Percentiles rank a stretch among this genome's conserved stretches.
phyloP scores from a whole-genome alignment of 2,888 invertebrate genomes.

The Euplagia quadripunctaria region DNA sequence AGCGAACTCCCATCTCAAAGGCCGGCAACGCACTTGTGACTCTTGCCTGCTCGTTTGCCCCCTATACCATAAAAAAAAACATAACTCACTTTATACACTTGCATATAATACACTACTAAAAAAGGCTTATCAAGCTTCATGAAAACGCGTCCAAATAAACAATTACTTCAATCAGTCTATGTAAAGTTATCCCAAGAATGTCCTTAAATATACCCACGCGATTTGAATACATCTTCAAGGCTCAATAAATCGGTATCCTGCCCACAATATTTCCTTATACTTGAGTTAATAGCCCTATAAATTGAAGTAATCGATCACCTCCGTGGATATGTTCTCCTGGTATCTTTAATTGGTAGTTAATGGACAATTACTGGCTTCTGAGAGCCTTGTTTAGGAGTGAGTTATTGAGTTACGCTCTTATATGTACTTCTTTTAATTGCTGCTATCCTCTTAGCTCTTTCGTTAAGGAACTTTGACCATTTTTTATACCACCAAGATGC shows the following conservation, averaged over 20 bases:
- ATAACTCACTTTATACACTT: too few relatives aligned
- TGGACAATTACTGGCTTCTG: constrained; percentile 48
- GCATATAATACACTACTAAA: too few relatives aligned
- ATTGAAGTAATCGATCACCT: constrained; percentile 55
- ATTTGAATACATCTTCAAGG: constrained; percentile 21
- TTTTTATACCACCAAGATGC: not conserved
- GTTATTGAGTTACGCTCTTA: constrained; percentile 21
- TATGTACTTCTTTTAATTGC: constrained; percentile 9
- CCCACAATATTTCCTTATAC: constrained; percentile 34
- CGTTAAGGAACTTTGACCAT: not conserved
- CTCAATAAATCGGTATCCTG: constrained; percentile 30
- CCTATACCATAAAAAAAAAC: too few relatives aligned
- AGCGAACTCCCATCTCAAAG: too few relatives aligned
- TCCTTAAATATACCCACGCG: constrained; percentile 20
- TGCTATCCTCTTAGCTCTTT: not conserved
- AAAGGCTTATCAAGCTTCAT: not conserved
- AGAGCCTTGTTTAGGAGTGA: constrained; percentile 27
- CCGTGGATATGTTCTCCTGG: constrained; percentile 54
- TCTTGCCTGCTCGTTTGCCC: too few relatives aligned
- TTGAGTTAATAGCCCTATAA: constrained; percentile 49
- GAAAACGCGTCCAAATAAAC: not conserved
- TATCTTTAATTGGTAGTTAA: constrained; percentile 64
- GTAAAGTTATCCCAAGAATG: constrained; percentile 22
- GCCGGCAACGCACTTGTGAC: too few relatives aligned
- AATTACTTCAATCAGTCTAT: constrained; percentile 3